Base-by-base conservation (phyloP, 2,113 vertebrate genomes). In the Otus sunia region DNA sequence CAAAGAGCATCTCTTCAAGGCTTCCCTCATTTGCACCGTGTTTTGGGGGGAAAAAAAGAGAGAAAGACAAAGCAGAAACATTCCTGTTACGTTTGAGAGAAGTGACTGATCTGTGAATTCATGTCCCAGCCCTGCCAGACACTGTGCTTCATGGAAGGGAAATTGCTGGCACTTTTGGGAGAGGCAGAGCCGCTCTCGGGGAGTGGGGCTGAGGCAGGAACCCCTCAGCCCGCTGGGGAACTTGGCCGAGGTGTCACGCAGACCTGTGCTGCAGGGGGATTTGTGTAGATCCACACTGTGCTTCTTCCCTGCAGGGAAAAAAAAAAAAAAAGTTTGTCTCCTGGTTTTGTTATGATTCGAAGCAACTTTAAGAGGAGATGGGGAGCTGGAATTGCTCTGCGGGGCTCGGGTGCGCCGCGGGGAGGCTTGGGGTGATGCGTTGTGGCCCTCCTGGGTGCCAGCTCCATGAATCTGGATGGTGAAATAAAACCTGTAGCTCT, bases 381-480 rank as follows among this genome's bases (percentile, higher is more conserved):
- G 32, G 36, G 59, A 71, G 5, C 17, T 39, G 66, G 58, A n/a
- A 19, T 32, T 20, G 86, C 55, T 74, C 63, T 47, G 25, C 2
- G 4, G 63, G n/a, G 3, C 14, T 50, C 9, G 10, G 52, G 25
- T 5, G 56, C 0, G 0, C 47, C 9, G 66, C 1, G 27, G 47
- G 66, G 49, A 32, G 55, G n/a, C 27, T 36, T 21, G 19, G 86
- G 81, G 15, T 1, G 15, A 17, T 19, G 49, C 12, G 0, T 25
- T 0, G 8, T 29, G 50, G 29, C 32, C 32, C 27, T 25, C 3
- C 0, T 6, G 50, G 14, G 1, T 2, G 2, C 14, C 83, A 72
- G 39, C 37, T 58, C 63, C 6, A 0, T 26, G n/a, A 52, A 9
- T 5, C 12, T 9, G 50, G 36, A 5, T n/a, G 53, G 32, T 5